Base-by-base conservation (phyloP, 2,113 vertebrate genomes). In the Arenaria interpres region DNA sequence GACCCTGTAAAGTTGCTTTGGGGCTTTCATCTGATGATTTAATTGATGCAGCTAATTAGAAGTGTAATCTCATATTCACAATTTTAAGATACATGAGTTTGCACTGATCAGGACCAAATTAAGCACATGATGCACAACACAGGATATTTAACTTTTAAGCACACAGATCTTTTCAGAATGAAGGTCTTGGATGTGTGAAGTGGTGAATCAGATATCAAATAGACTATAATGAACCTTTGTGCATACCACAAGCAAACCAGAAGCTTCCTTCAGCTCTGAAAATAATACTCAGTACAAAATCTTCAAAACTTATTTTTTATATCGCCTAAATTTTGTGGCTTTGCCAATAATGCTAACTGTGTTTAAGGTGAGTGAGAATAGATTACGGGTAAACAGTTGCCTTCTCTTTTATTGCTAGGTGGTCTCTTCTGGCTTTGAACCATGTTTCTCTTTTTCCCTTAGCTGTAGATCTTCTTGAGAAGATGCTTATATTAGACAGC, bases 401-500 rank as follows among this genome's bases (percentile, higher is more conserved):
- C 46, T 81, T 85, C 35, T 48, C 50, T 88, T 82, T 80, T 56
- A 33, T 56, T 85, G 88, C 17, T 69, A 67, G 10, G 5, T 43
- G 24, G 10, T 74, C 21, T 85, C 27, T 76, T 84, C 71, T 51
- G 67, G n/a, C 56, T 71, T 80, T 79, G 60, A 89, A 57, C 25
- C 8, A 0, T 0, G 0, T 84, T 94, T 88, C 22, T 83, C 43
- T 72, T 93, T 85, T 67, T 41, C 77, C 86, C 60, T 68, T 81
- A 99, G 99, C 99, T 43, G 98, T 99, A 73, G 99, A 99, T 89
- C 98, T 99, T n/a, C 96, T 99, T 85, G 99, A 99, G 96, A 98
- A 98, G 54, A 99, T 99, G 99, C 98, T 99, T 87, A 99, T 99
- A 62, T 97, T 99, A 91, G 99, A 99, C 98, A 99, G 99, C 0